Percentiles rank a stretch among this genome's conserved stretches.
Evolutionary conservation across 2,888 invertebrate genomes (phyloP).

Genomic region (Tricholauxania praeusta): DNA sequence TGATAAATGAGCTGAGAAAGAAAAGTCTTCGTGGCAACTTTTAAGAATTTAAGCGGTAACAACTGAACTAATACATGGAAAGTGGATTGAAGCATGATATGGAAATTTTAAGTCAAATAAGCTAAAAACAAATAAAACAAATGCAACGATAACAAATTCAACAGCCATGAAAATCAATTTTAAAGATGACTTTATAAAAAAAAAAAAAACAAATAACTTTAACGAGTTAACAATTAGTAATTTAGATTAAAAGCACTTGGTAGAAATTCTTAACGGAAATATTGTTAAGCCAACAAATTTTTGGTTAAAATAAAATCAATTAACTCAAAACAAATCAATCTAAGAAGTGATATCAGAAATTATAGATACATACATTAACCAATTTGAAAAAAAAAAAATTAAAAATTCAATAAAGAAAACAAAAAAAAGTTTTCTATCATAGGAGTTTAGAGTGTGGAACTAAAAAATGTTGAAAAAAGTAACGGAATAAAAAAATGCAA

Average conservation of each 20-base stretch:
- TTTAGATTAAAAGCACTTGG: too few relatives aligned
- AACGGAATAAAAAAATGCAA: constrained; percentile 14
- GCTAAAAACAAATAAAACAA: too few relatives aligned
- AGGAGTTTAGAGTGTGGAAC: background rate
- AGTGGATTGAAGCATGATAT: too few relatives aligned
- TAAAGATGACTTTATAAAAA: too few relatives aligned
- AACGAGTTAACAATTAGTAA: too few relatives aligned
- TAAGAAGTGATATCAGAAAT: background rate
- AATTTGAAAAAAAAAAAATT: constrained; percentile 4
- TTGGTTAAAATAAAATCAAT: constrained; percentile 44
- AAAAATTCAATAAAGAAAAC: background rate
- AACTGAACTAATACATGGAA: background rate
- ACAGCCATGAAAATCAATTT: too few relatives aligned
- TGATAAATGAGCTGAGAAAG: too few relatives aligned
- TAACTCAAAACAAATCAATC: background rate
- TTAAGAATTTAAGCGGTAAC: background rate
- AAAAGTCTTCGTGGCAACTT: too few relatives aligned
- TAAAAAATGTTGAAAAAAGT: constrained; percentile 29
- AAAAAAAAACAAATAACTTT: too few relatives aligned
- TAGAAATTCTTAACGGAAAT: constrained; percentile 48
- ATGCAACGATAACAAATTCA: too few relatives aligned
- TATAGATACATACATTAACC: background rate
- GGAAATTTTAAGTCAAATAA: too few relatives aligned
- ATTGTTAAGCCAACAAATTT: constrained; percentile 63
- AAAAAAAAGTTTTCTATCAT: constrained; percentile 14